These are phyloP conservation scores for Prosopocoilus inquinatus DNA, from an alignment of 2,888 invertebrate species.

Conservation along the genomic window DNA sequence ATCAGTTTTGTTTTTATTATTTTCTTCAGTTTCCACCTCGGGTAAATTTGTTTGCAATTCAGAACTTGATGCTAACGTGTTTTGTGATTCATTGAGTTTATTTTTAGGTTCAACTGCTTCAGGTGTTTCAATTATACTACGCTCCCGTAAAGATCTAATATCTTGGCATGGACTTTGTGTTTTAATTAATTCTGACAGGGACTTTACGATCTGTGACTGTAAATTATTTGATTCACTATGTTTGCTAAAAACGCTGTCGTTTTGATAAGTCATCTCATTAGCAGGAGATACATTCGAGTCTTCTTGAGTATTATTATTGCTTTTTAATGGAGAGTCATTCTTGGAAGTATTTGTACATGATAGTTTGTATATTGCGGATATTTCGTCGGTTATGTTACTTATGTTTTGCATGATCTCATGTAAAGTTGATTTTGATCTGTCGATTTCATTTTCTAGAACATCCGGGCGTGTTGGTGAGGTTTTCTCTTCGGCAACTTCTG, in stretches of 20 bases:
- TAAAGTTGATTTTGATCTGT: slow-evolving; percentile 26
- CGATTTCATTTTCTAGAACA: slow-evolving; percentile 21
- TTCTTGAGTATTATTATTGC: too few relatives aligned
- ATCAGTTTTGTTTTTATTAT: slow-evolving; percentile 10
- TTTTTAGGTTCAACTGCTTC: slow-evolving; percentile 18
- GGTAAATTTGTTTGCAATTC: slow-evolving; percentile 12
- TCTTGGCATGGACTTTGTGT: slow-evolving; percentile 19
- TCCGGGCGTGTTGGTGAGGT: neutral
- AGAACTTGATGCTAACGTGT: slow-evolving; percentile 13
- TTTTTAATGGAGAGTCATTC: neutral
- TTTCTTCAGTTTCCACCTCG: too few relatives aligned
- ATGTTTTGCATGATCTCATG: slow-evolving; percentile 31
- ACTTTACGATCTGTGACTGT: slow-evolving; percentile 17
- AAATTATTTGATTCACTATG: neutral
- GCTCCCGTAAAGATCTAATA: slow-evolving; percentile 13
- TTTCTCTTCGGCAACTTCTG: slow-evolving; percentile 9
- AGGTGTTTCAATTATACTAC: slow-evolving; percentile 17
- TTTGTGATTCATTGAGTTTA: slow-evolving; percentile 16
- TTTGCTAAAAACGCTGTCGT: slow-evolving; percentile 4
- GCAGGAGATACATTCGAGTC: too few relatives aligned
- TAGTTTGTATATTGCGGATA: slow-evolving; percentile 28
- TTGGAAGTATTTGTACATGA: slow-evolving; percentile 18
- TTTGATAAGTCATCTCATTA: neutral
- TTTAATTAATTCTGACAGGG: slow-evolving; percentile 18
- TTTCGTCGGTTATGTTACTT: slow-evolving; percentile 29